Evolutionary conservation across 2,113 vertebrate species (phyloP), one percentile per base, ranked within the genome.

Genomic region (Pycnonotus jocosus): DNA sequence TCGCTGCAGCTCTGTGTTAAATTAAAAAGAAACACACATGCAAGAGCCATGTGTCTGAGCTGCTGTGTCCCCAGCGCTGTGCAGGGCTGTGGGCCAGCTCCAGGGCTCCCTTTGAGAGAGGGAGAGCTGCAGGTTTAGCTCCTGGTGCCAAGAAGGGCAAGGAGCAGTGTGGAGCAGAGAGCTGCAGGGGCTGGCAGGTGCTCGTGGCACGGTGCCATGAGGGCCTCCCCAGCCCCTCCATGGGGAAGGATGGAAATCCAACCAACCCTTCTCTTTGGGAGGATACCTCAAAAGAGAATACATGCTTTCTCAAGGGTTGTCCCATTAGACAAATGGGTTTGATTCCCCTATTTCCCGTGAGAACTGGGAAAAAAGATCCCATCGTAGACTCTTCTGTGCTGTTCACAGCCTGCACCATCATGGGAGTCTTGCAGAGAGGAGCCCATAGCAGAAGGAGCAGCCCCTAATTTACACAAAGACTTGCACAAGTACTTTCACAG

Each of bases 131-230:
- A 79, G 84, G 72, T 80, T 81, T 35, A 50, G 62, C 64, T 88
- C 7, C 48, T n/a, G 11, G 56, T 80, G 93, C 90, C 85, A 81
- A 90, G 68, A 45, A 86, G 66, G 80, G 66, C 74, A 76, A 78
- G 72, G 94, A 86, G 83, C 37, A 5, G 14, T 21, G 0, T 9
- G 66, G 83, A 66, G 42, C 0, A 54, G 72, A 45, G 61, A 42
- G 80, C 69, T 79, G 70, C 69, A 44, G 90, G 60, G 88, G 65
- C 65, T 71, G 82, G 95, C 85, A 90, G 81, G 92, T 69, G 81
- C 1, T 54, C 5, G 6, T 0, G 62, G 58, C 86, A 45, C 1
- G 0, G 50, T 15, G 82, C 85, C 86, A 28, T 0, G 9, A 54
- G 60, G 81, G 81, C 84, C 81, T 89, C 73, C 80, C 58, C 69